Evolutionary conservation across 1,140 invertebrate species (phyloP), one percentile per base, ranked within the genome.

Genomic region (Calephelis nemesis): DNA sequence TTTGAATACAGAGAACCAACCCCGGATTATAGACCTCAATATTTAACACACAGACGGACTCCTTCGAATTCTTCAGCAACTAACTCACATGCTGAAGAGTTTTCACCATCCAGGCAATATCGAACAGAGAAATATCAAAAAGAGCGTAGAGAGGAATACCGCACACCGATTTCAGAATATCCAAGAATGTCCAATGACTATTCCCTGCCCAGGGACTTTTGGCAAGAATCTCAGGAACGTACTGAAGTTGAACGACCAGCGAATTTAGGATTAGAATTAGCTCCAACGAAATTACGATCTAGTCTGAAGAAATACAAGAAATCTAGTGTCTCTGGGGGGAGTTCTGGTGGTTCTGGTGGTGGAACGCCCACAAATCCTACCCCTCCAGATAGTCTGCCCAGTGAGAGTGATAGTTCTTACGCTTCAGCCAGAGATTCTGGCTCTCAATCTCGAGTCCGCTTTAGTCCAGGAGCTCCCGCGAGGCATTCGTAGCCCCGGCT

Each of bases 341-440:
- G 70, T 45, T 70, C 72, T 5, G 94, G 93, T 50, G 94, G 94
- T 67, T 95, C 95, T 0, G 93, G 94, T 0, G 94, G 93, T 0
- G 94, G 94, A n/a, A 97, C 96, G 0, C 96, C 96, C 40, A 97
- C 96, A 2, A 97, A 97, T 90, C 95, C 96, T 1, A 97, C 96
- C 3, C 96, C 96, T 0, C 96, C 96, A 0, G 97, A 97, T 73
- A 96, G 96, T 74, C 79, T 96, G 12, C 96, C 96, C 0, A 97
- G 96, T 74, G 96, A 97, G 63, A 89, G 85, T 64, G 96, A 97
- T 74, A 96, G 95, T 73, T 96, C 96, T 47, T 97, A 97, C 81
- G 94, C 96, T 48, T 97, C 96, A 1, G 96, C 96, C 3, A 95
- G 96, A 73, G 96, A 97, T 74, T 94, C 68, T 40, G 65, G 68